phyloP scores from a whole-genome alignment of 2,797 vertebrate genomes.

The Melanitta fusca region DNA sequence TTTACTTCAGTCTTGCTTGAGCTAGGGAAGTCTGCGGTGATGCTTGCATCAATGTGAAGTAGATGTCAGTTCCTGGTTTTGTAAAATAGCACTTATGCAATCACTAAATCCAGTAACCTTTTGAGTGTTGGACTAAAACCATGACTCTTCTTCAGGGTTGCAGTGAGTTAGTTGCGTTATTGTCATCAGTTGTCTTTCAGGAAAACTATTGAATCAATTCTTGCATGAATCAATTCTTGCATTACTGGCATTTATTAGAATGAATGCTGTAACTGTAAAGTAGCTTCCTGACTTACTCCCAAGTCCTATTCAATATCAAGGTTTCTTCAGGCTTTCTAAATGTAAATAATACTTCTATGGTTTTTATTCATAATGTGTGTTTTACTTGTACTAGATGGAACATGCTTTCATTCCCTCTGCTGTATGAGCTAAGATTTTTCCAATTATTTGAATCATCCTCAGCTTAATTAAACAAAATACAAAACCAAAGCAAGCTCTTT shows the following conservation, averaged over 20 bases:
- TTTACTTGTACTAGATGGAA: background rate
- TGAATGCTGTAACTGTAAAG: background rate
- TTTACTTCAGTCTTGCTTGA: background rate
- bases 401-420: background rate
- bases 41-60: background rate
- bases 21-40: background rate
- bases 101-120: background rate
- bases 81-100: background rate
- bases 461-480: background rate
- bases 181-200: background rate
- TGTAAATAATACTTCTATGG: background rate
- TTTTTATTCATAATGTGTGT: background rate
- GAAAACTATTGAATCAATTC: background rate
- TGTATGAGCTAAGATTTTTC: background rate
- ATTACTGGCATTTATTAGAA: background rate
- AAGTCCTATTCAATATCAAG: background rate
- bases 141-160: background rate
- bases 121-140: background rate
- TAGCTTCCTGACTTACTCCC: background rate
- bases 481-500: background rate
- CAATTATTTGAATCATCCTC: background rate
- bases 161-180: background rate
- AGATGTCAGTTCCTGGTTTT: background rate
- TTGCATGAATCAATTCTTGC: background rate
- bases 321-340: background rate